phyloP scores from a whole-genome alignment of 2,797 vertebrate genomes.

The Myotis planiceps region DNA sequence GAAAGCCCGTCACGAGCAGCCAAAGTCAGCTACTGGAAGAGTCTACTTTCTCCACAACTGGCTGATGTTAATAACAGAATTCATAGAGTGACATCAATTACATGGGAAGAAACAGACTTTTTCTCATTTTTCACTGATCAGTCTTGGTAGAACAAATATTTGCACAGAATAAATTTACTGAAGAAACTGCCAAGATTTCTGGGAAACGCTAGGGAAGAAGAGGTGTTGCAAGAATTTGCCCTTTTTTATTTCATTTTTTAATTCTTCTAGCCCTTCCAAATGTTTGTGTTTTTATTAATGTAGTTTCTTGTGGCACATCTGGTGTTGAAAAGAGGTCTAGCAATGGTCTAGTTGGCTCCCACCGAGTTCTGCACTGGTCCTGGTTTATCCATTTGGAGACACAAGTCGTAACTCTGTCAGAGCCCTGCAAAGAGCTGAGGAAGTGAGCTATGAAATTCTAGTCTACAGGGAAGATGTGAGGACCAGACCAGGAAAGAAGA shows the following conservation, averaged over 20 bases:
- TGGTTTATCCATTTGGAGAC: slow-evolving; percentile 45
- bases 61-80: slow-evolving; percentile 65
- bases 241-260: slow-evolving; percentile 48
- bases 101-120: not conserved
- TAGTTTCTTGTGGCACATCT: not conserved
- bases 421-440: not conserved
- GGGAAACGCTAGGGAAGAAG: slow-evolving; percentile 47
- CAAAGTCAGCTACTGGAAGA: slow-evolving; percentile 62
- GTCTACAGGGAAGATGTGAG: not conserved
- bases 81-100: slow-evolving; percentile 61
- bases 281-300: slow-evolving; percentile 48
- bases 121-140: slow-evolving; percentile 56
- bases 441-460: not conserved
- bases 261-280: slow-evolving; percentile 40
- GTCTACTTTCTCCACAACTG: slow-evolving; percentile 52
- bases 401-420: slow-evolving; percentile 1
- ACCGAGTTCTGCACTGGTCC: not conserved
- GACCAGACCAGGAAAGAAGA: not conserved
- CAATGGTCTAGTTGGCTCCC: not conserved
- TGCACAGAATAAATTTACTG: slow-evolving; percentile 49
- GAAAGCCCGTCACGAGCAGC: slow-evolving; percentile 37
- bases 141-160: slow-evolving; percentile 62
- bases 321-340: slow-evolving; percentile 6
- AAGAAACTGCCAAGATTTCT: slow-evolving; percentile 46
- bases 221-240: slow-evolving; percentile 55